phyloP scores from a whole-genome alignment of 2,888 invertebrate genomes.

The Lycocerus yunnanus region DNA sequence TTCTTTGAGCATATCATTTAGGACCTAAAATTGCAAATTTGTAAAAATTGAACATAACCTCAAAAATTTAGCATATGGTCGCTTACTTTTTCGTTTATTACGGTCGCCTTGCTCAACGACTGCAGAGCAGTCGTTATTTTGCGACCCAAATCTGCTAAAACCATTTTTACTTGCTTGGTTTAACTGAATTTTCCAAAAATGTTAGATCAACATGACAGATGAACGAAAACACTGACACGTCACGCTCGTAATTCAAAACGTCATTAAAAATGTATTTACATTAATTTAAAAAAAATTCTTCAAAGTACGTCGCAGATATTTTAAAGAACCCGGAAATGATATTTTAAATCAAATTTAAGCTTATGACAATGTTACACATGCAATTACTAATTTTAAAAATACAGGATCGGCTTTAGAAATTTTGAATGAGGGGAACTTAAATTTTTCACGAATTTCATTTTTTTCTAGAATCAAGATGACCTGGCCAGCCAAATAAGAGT shows the following conservation, averaged over 20 bases:
- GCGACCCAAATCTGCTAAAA: conserved; percentile 99
- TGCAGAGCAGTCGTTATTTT: conserved; percentile 98
- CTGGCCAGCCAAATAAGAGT: too few relatives aligned
- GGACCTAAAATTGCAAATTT: conserved; percentile 66
- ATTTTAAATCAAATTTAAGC: too few relatives aligned
- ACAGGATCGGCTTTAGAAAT: too few relatives aligned
- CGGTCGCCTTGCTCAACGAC: conserved; percentile 95
- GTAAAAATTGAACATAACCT: conserved; percentile 1
- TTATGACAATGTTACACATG: too few relatives aligned
- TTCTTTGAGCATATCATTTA: conserved; percentile 99
- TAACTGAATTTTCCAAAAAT: not conserved
- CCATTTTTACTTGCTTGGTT: conserved; percentile 74
- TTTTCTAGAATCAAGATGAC: too few relatives aligned
- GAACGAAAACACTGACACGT: not conserved
- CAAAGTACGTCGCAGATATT: too few relatives aligned
- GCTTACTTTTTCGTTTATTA: conserved; percentile 93
- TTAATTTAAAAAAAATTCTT: too few relatives aligned
- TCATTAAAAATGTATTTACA: not conserved
- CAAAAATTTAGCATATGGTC: not conserved
- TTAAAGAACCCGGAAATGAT: too few relatives aligned
- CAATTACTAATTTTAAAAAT: too few relatives aligned
- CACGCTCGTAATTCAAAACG: not conserved
- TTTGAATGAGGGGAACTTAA: too few relatives aligned
- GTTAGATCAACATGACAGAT: not conserved
- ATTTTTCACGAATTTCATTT: too few relatives aligned